Conservation (phyloP, 2,888 invertebrate species). For the Hedya salicella region DNA sequence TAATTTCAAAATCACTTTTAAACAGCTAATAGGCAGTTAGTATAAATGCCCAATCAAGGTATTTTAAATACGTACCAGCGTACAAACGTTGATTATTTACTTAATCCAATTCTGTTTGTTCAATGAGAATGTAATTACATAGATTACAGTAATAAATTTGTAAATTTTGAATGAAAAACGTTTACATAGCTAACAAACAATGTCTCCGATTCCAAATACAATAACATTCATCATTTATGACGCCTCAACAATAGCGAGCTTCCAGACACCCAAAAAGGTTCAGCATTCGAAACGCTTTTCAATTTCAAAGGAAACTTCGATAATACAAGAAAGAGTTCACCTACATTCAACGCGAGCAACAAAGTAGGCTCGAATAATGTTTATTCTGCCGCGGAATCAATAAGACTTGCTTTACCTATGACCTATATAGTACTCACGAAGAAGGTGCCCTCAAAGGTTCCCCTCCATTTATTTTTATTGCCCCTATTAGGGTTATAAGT, state of each 20-base stretch:
- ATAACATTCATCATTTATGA: background rate
- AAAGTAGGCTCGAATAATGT: slow-evolving; percentile 31
- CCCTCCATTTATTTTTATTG: slow-evolving; percentile 60
- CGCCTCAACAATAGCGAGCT: slow-evolving; percentile 19
- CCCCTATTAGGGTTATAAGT: slow-evolving; percentile 49
- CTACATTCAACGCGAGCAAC: slow-evolving; percentile 31
- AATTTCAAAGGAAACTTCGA: slow-evolving; percentile 37
- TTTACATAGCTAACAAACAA: background rate
- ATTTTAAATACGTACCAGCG: background rate
- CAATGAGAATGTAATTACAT: too few relatives aligned
- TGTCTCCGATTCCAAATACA: background rate
- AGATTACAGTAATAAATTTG: too few relatives aligned
- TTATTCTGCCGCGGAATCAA: slow-evolving; percentile 33
- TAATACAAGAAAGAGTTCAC: slow-evolving; percentile 33
- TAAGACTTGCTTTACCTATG: slow-evolving; percentile 45
- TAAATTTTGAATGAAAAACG: too few relatives aligned
- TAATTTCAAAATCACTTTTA: background rate
- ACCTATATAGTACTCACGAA: slow-evolving; percentile 54
- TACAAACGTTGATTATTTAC: too few relatives aligned
- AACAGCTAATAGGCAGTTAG: background rate
- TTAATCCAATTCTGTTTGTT: too few relatives aligned
- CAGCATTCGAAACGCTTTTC: slow-evolving; percentile 34
- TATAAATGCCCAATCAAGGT: background rate
- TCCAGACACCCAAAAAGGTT: background rate
- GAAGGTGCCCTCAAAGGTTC: slow-evolving; percentile 48